Percentiles rank a stretch among this genome's conserved stretches.
Evolutionary conservation across 2,113 vertebrate species (phyloP).

Genomic region (Vombatus ursinus): DNA sequence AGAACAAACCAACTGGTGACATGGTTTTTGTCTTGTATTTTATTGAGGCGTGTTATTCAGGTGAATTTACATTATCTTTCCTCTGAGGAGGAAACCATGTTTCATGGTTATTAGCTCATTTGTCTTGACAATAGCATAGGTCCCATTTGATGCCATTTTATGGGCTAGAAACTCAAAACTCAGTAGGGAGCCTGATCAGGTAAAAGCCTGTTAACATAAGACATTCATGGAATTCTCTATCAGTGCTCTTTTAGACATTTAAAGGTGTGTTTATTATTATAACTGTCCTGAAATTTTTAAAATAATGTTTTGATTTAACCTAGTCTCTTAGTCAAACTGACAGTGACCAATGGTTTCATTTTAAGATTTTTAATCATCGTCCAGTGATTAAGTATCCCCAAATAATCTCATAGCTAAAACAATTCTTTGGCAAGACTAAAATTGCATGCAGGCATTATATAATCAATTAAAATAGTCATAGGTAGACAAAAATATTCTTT

Average conservation of each 20-base stretch:
- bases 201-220: background rate
- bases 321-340: background rate
- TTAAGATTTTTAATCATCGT: background rate
- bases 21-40: background rate
- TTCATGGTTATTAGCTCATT: slow-evolving; percentile 13
- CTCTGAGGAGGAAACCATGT: slow-evolving; percentile 33
- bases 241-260: background rate
- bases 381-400: background rate
- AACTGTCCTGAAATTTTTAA: background rate
- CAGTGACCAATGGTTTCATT: background rate
- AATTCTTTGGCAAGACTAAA: background rate
- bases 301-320: background rate
- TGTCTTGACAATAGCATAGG: background rate
- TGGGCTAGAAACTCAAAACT: background rate
- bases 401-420: background rate
- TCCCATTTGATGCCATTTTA: slow-evolving; percentile 31
- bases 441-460: background rate
- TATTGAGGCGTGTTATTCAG: background rate
- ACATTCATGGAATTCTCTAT: background rate
- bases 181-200: background rate
- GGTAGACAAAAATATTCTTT: background rate
- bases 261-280: background rate
- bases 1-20: background rate
- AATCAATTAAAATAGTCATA: background rate
- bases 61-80: background rate